Base-by-base conservation (phyloP, 2,888 invertebrate genomes). In the Ochropleura plecta region DNA sequence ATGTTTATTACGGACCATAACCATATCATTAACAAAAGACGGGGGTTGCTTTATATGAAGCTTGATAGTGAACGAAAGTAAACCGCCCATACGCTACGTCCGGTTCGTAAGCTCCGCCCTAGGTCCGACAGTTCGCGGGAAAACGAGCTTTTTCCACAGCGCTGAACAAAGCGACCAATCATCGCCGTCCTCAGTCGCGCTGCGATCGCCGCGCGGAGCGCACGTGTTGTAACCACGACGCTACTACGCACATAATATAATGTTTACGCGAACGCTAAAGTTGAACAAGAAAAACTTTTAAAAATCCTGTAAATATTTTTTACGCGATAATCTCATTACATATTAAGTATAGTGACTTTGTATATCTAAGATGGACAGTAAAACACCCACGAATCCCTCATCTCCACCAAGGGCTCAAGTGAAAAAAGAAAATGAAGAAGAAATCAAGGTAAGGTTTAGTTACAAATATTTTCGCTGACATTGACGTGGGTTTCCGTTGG, bases 381-480 rank as follows among this genome's bases (percentile, higher is more conserved):
- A 97, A 92, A 94, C 96, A 55, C 94, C 96, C 46, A 80, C 91
- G 44, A 92, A 94, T 71, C 90, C 94, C 55, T 88, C 93, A 9
- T 93, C 95, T 74, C 95, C 96, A 48, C 94, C 94, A 14, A 93
- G 94, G 80, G 89, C 94, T 63, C 94, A 93, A 90, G 96, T 97
- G 86, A 98, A 98, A 94, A 98, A 98, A 93, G 98, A 98, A 92
- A 96, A 97, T 88, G 97, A 97, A 94, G 98, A 98, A 95, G 98
- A 98, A 95, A 98, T 98, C 92, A 98, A 98, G 97, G 98, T 98
- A 95, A 92, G 90, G 81, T 85, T 88, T 83, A 72, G 69, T 87
- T 84, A 79, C 72, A 82, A 84, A 90, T 87, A 88, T 90, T 91
- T 90, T 89, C 55, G 71, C 67, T 74, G 82, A 88, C 82, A 88